Evolutionary conservation across 2,797 vertebrate genomes (phyloP).

Genomic region (Loris lydekkerianus): DNA sequence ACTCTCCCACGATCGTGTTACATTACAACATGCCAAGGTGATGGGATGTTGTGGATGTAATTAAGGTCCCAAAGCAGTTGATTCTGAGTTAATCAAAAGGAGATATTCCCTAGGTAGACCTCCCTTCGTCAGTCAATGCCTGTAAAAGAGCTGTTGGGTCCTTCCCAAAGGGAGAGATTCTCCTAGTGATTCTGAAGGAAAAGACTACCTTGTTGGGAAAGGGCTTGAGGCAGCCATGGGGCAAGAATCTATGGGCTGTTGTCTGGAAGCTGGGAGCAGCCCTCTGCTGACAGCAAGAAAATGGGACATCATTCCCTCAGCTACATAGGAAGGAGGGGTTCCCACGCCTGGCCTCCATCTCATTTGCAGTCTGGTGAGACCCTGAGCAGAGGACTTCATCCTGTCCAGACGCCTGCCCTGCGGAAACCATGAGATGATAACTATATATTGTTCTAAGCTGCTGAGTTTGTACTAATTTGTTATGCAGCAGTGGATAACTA

Average conservation of each 20-base stretch:
- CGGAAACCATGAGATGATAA: not conserved
- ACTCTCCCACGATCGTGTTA: not conserved
- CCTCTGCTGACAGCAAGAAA: not conserved
- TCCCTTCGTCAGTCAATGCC: not conserved
- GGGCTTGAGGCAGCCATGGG: not conserved
- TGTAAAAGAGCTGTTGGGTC: not conserved
- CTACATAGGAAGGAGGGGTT: not conserved
- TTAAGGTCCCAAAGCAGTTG: not conserved
- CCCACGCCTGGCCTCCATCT: too few species aligned
- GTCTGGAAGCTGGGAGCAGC: not conserved
- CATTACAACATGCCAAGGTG: not conserved
- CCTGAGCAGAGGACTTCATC: not conserved
- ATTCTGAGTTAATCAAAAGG: not conserved
- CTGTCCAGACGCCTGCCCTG: not conserved
- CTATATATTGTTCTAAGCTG: not conserved
- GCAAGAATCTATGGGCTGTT: not conserved
- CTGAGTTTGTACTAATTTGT: not conserved
- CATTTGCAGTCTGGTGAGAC: not conserved
- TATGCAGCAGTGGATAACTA: not conserved
- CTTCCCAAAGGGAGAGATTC: not conserved
- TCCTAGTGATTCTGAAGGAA: not conserved
- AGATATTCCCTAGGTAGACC: not conserved
- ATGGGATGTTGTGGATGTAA: not conserved
- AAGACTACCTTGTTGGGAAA: not conserved
- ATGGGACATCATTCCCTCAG: not conserved